Evolutionary conservation across 1,140 invertebrate species (phyloP), one percentile per base, ranked within the genome.

Genomic region (Stenopsyche tienmushanensis): DNA sequence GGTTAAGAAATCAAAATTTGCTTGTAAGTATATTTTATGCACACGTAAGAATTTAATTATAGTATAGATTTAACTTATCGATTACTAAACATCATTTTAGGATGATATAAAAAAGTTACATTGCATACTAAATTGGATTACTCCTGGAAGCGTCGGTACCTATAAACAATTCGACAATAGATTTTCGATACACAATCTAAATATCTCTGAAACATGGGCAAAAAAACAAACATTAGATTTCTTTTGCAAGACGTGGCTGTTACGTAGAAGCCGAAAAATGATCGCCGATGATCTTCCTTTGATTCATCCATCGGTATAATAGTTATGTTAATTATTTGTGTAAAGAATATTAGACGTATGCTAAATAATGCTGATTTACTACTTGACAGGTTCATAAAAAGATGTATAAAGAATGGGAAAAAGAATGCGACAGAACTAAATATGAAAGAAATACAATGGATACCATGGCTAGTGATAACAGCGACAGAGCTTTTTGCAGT

Each of bases 1-100:
- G 69, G 69, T 42, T 71, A 18, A 24, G 45, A 0, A 63, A 41
- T n/a, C 20, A 54, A n/a, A 64, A 65, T 50, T 59, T 71, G 54
- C 18, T 50, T 3, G 69, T 71, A 63, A 62, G 63, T n/a, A 24
- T 59, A 42, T 57, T 10, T 39, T 24, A 23, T 57, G 29, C 52
- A 45, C 26, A 15, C 10, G n/a, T n/a, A 13, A 34, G 5, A 34
- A 34, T 34, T 34, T 24, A 24, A 17, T 20, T 57, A 39, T 39
- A 20, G 8, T 13, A 15, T 47, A 5, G 17, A 47, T 15, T 18
- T 15, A 47, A 7, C 44, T 5, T 15, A 8, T 15, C 17, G 7
- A 13, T 13, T 41, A 5, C 9, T 34, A 10, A 20, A 10, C 39
- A 18, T 57, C 9, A 57, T 57, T 54, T 26, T 45, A 64, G 50